Evolutionary conservation across 2,888 invertebrate species (phyloP), one percentile per base, ranked within the genome.

Genomic region (Pseudococcus longispinus): DNA sequence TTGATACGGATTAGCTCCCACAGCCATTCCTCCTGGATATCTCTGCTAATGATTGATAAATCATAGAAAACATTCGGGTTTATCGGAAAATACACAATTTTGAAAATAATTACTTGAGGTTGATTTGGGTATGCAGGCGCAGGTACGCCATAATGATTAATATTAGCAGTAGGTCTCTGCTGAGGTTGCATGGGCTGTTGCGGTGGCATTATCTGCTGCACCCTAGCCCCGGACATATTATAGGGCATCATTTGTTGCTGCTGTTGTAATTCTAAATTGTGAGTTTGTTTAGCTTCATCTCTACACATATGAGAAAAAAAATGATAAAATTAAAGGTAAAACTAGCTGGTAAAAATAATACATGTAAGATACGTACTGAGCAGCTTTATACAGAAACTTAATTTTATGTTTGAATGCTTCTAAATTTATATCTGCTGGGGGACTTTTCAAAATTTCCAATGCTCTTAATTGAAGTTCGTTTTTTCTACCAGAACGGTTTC

Each of bases 401-500:
- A 88, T 86, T 84, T 88, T 88, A 9, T 55, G 1, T 32, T 46
- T 8, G 85, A 91, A 90, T 80, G 92, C 93, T 91, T 94, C 94
- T 85, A 92, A 91, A 89, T 93, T 93, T 87, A 94, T 91, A 84
- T 92, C 92, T 89, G 93, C 92, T 87, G 94, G 93, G 90, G 93
- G 92, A 88, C 92, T 92, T 90, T 93, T 93, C 88, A 96, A 91
- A 89, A 96, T 92, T 90, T 94, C 93, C 89, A 95, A 90, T 88
- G 95, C 95, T 90, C 96, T 92, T 88, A 93, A 92, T 91, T 95
- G 94, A 87, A 96, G 92, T 91, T 96, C 96, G 90, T 93, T 93
- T 92, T 96, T 96, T 90, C 95, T 92, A 88, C 96, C 96, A 89
- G 94, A 93, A 91, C 95, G 95, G 90, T 95, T 95, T 91, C 94